Percentiles rank a stretch among this genome's conserved stretches.
Conservation (phyloP, 2,797 vertebrate species). For the Hoplostethus atlanticus region DNA sequence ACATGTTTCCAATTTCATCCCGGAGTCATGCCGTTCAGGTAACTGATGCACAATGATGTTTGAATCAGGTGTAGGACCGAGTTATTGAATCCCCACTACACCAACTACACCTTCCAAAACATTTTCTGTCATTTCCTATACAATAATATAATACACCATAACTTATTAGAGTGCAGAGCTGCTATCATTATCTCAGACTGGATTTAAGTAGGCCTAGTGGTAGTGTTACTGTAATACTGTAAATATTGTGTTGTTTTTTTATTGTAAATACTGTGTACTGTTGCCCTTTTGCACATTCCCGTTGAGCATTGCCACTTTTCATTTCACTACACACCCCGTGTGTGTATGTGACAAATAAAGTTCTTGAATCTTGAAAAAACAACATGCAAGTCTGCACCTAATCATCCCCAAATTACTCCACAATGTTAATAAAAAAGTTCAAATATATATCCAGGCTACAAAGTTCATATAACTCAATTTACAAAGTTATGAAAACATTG, state of each 20-base stretch:
- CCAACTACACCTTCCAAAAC: slow-evolving; percentile 13
- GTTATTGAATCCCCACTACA: slow-evolving; percentile 5
- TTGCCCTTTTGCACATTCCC: too few relatives aligned
- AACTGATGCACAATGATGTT: background rate
- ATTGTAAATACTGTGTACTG: too few relatives aligned
- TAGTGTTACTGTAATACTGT: too few relatives aligned
- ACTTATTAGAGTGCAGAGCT: slow-evolving; percentile 27
- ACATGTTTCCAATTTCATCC: slow-evolving; percentile 24
- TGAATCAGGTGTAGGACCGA: slow-evolving; percentile 27
- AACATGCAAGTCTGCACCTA: slow-evolving; percentile 50
- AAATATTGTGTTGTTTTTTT: too few relatives aligned
- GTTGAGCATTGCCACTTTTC: too few relatives aligned
- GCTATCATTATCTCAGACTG: slow-evolving; percentile 15
- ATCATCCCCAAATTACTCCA: slow-evolving; percentile 39
- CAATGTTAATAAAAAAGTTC: slow-evolving; percentile 21
- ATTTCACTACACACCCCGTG: too few relatives aligned
- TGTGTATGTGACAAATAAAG: too few relatives aligned
- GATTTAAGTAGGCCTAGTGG: slow-evolving; percentile 48
- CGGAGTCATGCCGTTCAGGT: background rate
- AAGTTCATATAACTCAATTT: slow-evolving; percentile 43
- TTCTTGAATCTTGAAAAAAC: too few relatives aligned
- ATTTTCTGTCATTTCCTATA: slow-evolving; percentile 20
- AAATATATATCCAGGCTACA: slow-evolving; percentile 15
- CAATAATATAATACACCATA: background rate
- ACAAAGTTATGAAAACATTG: slow-evolving; percentile 54